Evolutionary conservation across 1,140 invertebrate genomes (phyloP), one percentile per base, ranked within the genome.

Genomic region (Geopemphigus sp.): DNA sequence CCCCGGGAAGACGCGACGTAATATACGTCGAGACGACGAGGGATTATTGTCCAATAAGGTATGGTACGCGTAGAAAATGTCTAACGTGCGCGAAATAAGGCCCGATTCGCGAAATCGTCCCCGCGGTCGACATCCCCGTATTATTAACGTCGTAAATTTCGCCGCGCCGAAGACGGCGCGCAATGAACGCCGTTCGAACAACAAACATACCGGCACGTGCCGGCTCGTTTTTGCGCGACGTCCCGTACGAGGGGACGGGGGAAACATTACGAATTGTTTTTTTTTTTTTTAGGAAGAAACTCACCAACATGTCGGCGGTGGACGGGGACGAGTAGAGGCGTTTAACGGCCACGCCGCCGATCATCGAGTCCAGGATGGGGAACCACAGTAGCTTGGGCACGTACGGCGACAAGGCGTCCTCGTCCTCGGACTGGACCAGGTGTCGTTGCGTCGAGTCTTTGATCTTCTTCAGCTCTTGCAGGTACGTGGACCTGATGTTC

Each of bases 351-450:
- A 47, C 68, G 15, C 68, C 45, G 15, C 68, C 68, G 45, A 72
- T 72, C 45, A 72, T 53, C 14, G 68, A 72, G 24, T 72, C 68
- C 15, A 72, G 1, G 15, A 54, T 72, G 15, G 47, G 24, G 47
- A 53, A 72, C 68, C 50, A 66, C 17, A 66, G 19, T 19, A 66
- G n/a, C 11, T 72, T 72, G 24, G 68, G 68, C 24, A 54, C 68
- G 47, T 72, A 72, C 47, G 24, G 68, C 47, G 66, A 26, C 85
- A 85, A 83, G 85, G 85, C 80, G 84, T 85, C 84, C 86, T 76
- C 57, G 80, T 82, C 80, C 12, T 66, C 63, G n/a, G 32, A 45
- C 39, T 66, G 63, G 19, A 66, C 11, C 32, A 66, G 63, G 8
- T 64, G 61, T 0, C 63, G 63, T n/a, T 45, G 32, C 32, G 19